phyloP scores from a whole-genome alignment of 1,140 invertebrate species.

The Rhopalosiphum maidis region DNA sequence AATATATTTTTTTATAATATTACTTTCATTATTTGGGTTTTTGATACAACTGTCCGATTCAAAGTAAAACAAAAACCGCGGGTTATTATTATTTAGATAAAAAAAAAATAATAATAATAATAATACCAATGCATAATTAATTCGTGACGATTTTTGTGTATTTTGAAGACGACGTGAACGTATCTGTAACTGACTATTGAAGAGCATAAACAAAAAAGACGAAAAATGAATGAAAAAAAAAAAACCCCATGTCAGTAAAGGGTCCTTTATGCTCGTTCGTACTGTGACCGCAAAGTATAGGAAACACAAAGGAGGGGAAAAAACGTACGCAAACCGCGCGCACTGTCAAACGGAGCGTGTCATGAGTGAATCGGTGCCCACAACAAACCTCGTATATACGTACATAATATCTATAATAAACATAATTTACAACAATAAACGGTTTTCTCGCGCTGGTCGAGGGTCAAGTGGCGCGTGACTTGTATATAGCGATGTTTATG shows the following conservation, averaged over 20 bases:
- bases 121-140: not conserved
- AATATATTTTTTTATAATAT: not conserved
- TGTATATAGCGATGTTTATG: not conserved
- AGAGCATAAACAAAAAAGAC: not conserved
- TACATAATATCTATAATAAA: constrained; percentile 20
- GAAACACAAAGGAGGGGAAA: not conserved
- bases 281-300: not conserved
- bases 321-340: constrained; percentile 20
- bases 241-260: not conserved
- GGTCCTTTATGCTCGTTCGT: not conserved
- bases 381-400: constrained; percentile 8
- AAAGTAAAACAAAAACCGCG: not conserved
- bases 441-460: constrained; percentile 32
- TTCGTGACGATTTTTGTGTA: not conserved
- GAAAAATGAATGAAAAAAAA: not conserved
- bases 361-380: constrained; percentile 24
- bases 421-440: constrained; percentile 52
- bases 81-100: not conserved
- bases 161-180: not conserved
- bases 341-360: constrained; percentile 38
- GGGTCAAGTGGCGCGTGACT: constrained; percentile 53
- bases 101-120: not conserved
- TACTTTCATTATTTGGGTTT: not conserved
- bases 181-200: not conserved
- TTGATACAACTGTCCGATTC: not conserved